Base-by-base conservation (phyloP, 35 echinoderm and acorn worm genomes). In the Apostichopus parvimensis region DNA sequence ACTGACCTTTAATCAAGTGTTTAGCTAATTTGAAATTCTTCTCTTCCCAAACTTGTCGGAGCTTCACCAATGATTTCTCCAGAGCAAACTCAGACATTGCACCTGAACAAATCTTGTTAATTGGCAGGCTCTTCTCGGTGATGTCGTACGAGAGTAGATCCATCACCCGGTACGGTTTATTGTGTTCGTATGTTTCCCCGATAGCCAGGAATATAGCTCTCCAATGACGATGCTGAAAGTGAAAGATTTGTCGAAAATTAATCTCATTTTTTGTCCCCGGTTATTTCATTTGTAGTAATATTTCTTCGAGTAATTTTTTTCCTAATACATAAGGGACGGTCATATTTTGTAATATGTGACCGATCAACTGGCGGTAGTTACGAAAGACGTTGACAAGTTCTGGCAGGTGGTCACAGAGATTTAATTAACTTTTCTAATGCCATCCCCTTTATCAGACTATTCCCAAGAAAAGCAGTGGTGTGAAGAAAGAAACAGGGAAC, bases 11-110 rank as follows among this genome's bases (percentile, higher is more conserved):
- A 13, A 88, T 80, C 26, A 99, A 92, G 75, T 99, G 95, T 88
- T 99, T 96, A 79, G 97, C 95, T 68, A 99, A 77, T 76, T 99
- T 95, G 81, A 99, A 93, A 61, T 99, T 95, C 66, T 95, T 99
- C 60, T 96, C 97, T 54, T 99, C 95, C 97, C 97, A 99, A 10
- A 99, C 61, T 81, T 96, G 94, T 20, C 95, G 84, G 1, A 99
- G 93, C 79, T 93, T 96, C 13, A 93, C 93, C 20, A 99, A 83
- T 8, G 93, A 94, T 62, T 96, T 93, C 79, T 99, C 97, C 95
- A 99, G 73, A 64, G 93, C 91, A 77, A 94, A 99, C 92, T 99
- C 97, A 52, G 95, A 95, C 4, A 64, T 62, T 7, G 95, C 97
- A 20, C 97, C 97, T 6, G 91, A 83, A 71, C 97, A 99, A 57